Evolutionary conservation across 2,888 invertebrate species (phyloP).

Genomic region (Bibio marci): DNA sequence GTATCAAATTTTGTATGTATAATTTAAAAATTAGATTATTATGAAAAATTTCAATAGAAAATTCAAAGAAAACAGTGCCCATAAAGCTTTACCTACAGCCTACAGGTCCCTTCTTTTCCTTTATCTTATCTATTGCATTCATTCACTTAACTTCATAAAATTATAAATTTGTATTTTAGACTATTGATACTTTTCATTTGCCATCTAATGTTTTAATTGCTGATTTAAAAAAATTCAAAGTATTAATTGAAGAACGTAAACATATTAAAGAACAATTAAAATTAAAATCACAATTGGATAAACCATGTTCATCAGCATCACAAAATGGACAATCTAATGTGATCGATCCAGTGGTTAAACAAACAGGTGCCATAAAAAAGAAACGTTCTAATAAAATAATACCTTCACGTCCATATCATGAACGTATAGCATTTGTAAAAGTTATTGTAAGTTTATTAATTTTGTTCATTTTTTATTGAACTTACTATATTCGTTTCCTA

Average conservation of each 20-base stretch:
- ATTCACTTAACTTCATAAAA: no score
- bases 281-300: background rate
- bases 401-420: constrained; percentile 19
- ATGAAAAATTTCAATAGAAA: no score
- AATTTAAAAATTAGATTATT: no score
- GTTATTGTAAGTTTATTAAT: constrained; percentile 27
- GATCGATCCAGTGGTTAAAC: background rate
- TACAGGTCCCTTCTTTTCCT: no score
- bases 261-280: background rate
- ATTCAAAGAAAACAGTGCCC: no score
- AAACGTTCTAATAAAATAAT: background rate
- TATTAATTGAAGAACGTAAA: constrained; percentile 14
- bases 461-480: background rate
- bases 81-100: no score
- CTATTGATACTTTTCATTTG: constrained; percentile 16
- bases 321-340: background rate
- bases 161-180: constrained; percentile 7
- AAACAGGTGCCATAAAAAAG: constrained; percentile 2
- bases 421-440: constrained; percentile 27
- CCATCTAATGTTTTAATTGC: constrained; percentile 20
- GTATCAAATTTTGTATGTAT: no score
- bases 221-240: constrained; percentile 21
- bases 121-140: no score
- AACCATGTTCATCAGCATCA: background rate
- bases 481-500: no score